Evolutionary conservation across 2,113 vertebrate species (phyloP), one percentile per base, ranked within the genome.

Genomic region (Laticauda colubrina): DNA sequence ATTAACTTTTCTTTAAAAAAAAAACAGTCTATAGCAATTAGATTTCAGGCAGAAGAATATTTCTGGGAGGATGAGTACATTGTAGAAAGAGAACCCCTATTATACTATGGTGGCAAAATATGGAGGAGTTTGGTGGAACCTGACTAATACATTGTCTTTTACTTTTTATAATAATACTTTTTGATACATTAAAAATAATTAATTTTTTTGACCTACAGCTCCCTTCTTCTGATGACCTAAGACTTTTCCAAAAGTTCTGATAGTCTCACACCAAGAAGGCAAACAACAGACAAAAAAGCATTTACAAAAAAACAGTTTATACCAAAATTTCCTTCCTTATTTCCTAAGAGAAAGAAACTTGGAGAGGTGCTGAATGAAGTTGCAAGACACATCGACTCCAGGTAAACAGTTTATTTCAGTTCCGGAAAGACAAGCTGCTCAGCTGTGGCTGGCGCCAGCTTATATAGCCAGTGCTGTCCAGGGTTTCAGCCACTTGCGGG

Each of bases 1-100:
- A 92, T 1, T 8, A 93, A 94, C 95, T 97, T 89, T 87, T 87
- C 57, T 87, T 96, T 95, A 39, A 96, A 95, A 93, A 96, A 94
- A 64, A 14, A 5, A 4, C 59, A 23, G 94, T 96, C 94, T 93
- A 90, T 94, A 96, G 95, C 93, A 96, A 95, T 91, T 51, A 39
- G 88, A 93, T 43, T 89, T 95, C 96, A 54, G 18, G 51, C 26
- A n/a, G 26, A 87, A 53, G 2, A 87, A 48, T 39, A 87, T 87
- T 29, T 53, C 86, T 53, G 48, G 51, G 53, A 53, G 26, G 24
- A 87, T 87, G 24, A 87, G 34, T 6, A 87, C 48, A 8, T n/a
- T 45, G 21, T 26, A 51, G 45, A 39, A 53, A 24, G 24, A 51
- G 3, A 87, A 51, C 11, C 48, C 18, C 2, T n/a, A 24, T 51